Conservation (phyloP, 2,888 invertebrate species). For the Mimachlamys varia region DNA sequence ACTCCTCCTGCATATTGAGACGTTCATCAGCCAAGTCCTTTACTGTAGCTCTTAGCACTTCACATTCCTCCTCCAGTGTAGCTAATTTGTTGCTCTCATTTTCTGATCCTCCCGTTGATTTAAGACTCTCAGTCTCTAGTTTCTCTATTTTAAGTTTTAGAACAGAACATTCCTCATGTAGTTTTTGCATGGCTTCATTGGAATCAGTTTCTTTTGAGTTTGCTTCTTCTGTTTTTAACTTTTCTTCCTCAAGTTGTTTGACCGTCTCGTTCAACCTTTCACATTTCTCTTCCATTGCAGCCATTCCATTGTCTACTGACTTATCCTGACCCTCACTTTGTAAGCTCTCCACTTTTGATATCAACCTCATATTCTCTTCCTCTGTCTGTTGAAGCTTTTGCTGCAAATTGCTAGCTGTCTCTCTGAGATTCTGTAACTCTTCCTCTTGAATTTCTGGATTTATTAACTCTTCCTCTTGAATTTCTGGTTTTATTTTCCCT, state of each 20-base stretch:
- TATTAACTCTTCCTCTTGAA: constrained; percentile 18
- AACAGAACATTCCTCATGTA: constrained; percentile 47
- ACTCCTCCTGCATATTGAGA: neutral
- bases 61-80: constrained; percentile 31
- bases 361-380: constrained; percentile 36
- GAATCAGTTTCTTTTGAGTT: constrained; percentile 38
- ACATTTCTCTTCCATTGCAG: constrained; percentile 44
- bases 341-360: constrained; percentile 24
- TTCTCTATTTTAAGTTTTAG: constrained; percentile 21
- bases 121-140: neutral
- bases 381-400: constrained; percentile 40
- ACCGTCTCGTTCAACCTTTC: constrained; percentile 36
- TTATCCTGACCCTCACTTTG: constrained; percentile 15
- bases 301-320: constrained; percentile 41
- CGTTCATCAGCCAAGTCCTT: constrained; percentile 11
- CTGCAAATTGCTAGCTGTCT: neutral
- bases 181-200: constrained; percentile 41
- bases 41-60: neutral
- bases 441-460: neutral
- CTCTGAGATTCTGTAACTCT: neutral
- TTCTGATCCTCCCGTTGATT: neutral
- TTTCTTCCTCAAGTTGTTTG: constrained; percentile 15
- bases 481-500: constrained; percentile 36
- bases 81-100: neutral
- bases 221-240: neutral